Conservation (phyloP, 2,797 vertebrate genomes). For the Sylvia borin region DNA sequence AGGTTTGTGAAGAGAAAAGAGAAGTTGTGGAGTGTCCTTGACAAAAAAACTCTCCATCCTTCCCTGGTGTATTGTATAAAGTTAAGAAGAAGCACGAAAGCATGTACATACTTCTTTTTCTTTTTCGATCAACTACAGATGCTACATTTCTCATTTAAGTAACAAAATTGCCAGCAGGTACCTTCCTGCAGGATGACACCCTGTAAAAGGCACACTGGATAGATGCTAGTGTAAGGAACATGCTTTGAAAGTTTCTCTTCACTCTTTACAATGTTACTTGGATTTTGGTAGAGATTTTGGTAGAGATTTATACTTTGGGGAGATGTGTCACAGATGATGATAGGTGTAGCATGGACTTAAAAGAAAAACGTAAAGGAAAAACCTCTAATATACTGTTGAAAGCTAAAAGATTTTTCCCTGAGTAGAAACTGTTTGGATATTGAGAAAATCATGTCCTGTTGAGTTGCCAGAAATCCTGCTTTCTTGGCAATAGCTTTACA, state of each 20-base stretch:
- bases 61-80: accelerated
- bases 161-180: neutral
- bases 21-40: neutral
- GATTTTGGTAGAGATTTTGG: neutral
- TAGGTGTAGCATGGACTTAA: neutral
- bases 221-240: accelerated
- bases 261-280: neutral
- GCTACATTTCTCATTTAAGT: neutral
- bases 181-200: neutral
- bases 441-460: neutral
- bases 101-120: neutral
- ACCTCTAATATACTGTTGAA: neutral
- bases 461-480: neutral
- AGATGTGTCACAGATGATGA: neutral
- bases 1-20: neutral
- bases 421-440: neutral
- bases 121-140: neutral
- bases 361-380: neutral
- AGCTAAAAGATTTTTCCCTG: neutral
- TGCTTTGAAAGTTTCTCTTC: neutral
- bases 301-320: neutral
- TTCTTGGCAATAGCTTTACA: neutral
- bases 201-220: neutral
- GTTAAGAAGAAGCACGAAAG: neutral
- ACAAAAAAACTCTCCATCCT: neutral